These are phyloP conservation scores for Volucella inflata DNA, from an alignment of 2,888 invertebrate genomes.

Conservation along the genomic window DNA sequence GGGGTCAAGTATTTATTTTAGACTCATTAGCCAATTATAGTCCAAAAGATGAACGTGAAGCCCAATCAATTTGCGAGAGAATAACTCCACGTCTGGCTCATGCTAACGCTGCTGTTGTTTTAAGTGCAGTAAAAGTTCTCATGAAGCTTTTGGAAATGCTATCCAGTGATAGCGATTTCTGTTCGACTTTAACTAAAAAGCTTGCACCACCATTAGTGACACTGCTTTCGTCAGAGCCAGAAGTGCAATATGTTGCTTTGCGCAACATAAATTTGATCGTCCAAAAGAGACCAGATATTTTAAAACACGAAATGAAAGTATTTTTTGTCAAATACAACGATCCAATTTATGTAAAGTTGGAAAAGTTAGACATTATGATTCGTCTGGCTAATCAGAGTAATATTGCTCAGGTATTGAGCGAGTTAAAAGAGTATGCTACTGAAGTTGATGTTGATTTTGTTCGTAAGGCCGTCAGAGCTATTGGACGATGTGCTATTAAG, in stretches of 20 bases:
- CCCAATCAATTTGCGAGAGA: slow-evolving; percentile 98
- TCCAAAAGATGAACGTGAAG: slow-evolving; percentile 98
- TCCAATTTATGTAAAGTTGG: slow-evolving; percentile 99
- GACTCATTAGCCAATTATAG: slow-evolving; percentile 98
- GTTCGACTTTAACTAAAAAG: slow-evolving; percentile 96
- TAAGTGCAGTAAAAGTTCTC: slow-evolving; percentile 98
- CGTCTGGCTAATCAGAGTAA: slow-evolving; percentile 98
- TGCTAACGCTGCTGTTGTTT: slow-evolving; percentile 99
- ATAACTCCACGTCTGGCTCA: slow-evolving; percentile 98
- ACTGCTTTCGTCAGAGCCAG: slow-evolving; percentile 97
- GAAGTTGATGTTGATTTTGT: slow-evolving; percentile 99
- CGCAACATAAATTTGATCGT: slow-evolving; percentile 99
- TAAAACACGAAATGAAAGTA: slow-evolving; percentile 99
- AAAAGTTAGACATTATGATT: slow-evolving; percentile 99
- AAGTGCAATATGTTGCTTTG: slow-evolving; percentile 99
- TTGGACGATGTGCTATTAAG: slow-evolving; percentile 99
- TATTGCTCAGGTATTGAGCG: slow-evolving; percentile 98
- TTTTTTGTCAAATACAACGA: slow-evolving; percentile 99
- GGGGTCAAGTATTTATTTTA: slow-evolving; percentile 99
- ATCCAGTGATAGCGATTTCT: slow-evolving; percentile 96
- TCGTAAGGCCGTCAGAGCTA: slow-evolving; percentile 98
- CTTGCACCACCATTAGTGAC: slow-evolving; percentile 99
- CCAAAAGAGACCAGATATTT: slow-evolving; percentile 98
- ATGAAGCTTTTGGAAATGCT: slow-evolving; percentile 99
- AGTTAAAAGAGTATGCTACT: slow-evolving; percentile 99